phyloP scores from a whole-genome alignment of 2,797 vertebrate species.

The Emys orbicularis region DNA sequence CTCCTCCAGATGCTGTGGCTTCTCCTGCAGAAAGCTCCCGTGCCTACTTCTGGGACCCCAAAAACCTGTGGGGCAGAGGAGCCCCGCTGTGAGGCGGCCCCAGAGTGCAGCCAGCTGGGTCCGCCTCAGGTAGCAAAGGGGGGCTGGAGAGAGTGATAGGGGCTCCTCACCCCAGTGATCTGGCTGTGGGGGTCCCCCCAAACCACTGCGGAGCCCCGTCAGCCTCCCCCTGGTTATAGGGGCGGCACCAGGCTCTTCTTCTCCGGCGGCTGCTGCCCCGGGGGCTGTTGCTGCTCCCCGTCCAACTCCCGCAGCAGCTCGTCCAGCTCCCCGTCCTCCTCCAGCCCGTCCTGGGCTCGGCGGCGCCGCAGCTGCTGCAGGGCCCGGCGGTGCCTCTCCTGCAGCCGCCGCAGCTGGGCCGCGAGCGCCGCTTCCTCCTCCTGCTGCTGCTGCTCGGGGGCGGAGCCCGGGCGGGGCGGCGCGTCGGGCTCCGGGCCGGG shows the following conservation, averaged over 20 bases:
- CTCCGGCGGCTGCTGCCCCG: background rate
- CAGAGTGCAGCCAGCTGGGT: background rate
- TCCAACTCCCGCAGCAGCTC: background rate
- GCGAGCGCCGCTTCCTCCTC: conserved; percentile 49
- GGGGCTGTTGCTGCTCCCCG: background rate
- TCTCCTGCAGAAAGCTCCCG: too few species aligned
- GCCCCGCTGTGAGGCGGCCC: too few species aligned
- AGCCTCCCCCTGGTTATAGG: background rate
- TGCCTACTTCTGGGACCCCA: background rate
- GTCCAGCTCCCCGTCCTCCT: background rate
- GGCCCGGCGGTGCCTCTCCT: conserved; percentile 70
- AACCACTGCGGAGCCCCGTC: background rate
- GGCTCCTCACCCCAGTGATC: too few species aligned
- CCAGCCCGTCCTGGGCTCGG: background rate
- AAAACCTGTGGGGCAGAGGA: too few species aligned
- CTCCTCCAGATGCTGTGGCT: fast-evolving
- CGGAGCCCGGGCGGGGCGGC: background rate
- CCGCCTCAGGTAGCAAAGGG: background rate
- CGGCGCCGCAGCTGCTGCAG: conserved; percentile 60
- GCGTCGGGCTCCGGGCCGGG: conserved; percentile 3
- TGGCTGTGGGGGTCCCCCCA: background rate
- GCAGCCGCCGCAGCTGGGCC: conserved; percentile 74
- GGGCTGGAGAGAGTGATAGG: too few species aligned
- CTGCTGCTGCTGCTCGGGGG: conserved; percentile 1
- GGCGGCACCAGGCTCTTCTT: background rate